phyloP scores from a whole-genome alignment of 2,113 vertebrate genomes.

The Podocnemis expansa region DNA sequence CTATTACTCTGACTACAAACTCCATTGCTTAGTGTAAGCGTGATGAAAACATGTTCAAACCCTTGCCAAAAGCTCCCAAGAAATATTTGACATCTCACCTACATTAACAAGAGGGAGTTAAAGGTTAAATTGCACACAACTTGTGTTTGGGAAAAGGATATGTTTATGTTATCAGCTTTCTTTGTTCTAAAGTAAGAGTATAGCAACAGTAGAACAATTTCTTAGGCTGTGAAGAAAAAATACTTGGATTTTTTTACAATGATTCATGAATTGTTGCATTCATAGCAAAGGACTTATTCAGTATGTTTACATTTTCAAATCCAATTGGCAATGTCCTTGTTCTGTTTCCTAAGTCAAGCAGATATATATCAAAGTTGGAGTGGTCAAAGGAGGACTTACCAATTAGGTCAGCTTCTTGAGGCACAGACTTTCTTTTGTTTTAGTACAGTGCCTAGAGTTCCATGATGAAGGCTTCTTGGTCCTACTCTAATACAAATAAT shows the following conservation, averaged over 20 bases:
- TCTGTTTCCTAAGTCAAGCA: background rate
- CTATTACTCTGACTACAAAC: background rate
- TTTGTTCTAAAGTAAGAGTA: conserved; percentile 28
- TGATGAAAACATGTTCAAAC: conserved; percentile 65
- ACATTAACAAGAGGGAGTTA: conserved; percentile 74
- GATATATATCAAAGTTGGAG: background rate
- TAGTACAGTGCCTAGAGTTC: background rate
- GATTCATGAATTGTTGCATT: background rate
- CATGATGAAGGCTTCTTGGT: background rate
- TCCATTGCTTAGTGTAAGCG: conserved; percentile 40
- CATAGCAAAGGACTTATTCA: background rate
- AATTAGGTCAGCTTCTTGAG: background rate
- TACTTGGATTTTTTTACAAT: background rate
- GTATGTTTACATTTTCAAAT: background rate
- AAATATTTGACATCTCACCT: conserved; percentile 83
- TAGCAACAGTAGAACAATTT: background rate
- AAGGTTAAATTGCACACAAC: conserved; percentile 81
- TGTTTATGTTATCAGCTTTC: conserved; percentile 77
- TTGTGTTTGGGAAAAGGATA: conserved; percentile 73
- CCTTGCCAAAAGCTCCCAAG: conserved; percentile 63
- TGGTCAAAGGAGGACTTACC: accelerated
- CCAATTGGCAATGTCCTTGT: background rate
- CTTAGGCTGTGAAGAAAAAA: conserved; percentile 8
- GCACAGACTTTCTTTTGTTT: background rate
- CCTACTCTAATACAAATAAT: background rate